Evolutionary conservation across 2,797 vertebrate genomes (phyloP).

Genomic region (Somateria mollissima): DNA sequence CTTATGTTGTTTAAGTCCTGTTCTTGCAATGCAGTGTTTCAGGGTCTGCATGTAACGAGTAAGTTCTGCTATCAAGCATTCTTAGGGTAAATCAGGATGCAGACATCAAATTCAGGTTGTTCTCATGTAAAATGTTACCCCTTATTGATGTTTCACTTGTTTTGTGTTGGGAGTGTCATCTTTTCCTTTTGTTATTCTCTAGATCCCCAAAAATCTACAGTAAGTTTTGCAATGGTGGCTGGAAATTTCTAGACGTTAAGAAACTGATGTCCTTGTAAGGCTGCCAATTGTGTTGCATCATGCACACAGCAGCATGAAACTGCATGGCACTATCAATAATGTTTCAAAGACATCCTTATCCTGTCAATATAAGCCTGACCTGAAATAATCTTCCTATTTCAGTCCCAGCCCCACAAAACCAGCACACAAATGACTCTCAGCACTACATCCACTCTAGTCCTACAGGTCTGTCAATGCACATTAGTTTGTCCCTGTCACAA

Average conservation of each 20-base stretch:
- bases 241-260: slow-evolving; percentile 67
- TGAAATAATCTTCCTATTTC: slow-evolving; percentile 44
- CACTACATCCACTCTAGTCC: background rate
- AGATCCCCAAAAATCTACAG: background rate
- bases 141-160: background rate
- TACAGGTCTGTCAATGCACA: background rate
- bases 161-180: background rate
- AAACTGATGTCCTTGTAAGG: slow-evolving; percentile 70
- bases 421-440: background rate
- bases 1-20: background rate
- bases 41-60: background rate
- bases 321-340: slow-evolving; percentile 19
- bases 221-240: slow-evolving; percentile 46
- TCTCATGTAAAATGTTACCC: background rate
- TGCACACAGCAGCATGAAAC: background rate
- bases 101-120: background rate
- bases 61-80: background rate
- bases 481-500: background rate
- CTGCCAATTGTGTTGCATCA: slow-evolving; percentile 70
- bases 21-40: background rate
- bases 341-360: slow-evolving; percentile 51
- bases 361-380: slow-evolving; percentile 60
- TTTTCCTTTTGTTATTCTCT: slow-evolving; percentile 18
- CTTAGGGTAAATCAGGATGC: background rate
- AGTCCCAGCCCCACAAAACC: background rate